These are phyloP conservation scores for Napeogenes sylphis DNA, from an alignment of 2,888 invertebrate species.

Conservation along the genomic window DNA sequence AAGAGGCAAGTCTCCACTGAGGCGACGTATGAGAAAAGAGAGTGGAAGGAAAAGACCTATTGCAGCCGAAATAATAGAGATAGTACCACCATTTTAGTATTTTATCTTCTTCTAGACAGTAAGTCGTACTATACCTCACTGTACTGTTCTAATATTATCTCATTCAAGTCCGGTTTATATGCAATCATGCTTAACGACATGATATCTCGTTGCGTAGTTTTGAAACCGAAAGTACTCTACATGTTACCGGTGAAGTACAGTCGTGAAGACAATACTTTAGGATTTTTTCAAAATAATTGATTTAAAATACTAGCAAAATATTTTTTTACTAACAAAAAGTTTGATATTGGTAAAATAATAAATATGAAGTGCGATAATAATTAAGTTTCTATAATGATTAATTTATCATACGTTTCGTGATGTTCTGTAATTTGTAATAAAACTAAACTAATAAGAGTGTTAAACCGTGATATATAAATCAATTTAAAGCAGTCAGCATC, in stretches of 20 bases:
- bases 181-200: constrained; percentile 42
- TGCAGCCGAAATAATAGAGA: too few species aligned
- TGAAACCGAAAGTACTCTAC: constrained; percentile 67
- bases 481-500: constrained; percentile 30
- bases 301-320: neutral
- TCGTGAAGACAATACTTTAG: constrained; percentile 10
- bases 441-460: too few species aligned
- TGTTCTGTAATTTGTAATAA: too few species aligned
- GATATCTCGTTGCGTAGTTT: constrained; percentile 45
- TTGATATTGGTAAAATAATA: neutral
- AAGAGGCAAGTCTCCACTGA: too few species aligned
- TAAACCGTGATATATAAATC: neutral
- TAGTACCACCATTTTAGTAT: too few species aligned
- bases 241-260: constrained; percentile 38
- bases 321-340: neutral
- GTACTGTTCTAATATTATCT: constrained; percentile 3
- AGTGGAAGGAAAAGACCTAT: too few species aligned
- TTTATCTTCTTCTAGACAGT: too few species aligned
- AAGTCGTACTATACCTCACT: too few species aligned
- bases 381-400: too few species aligned
- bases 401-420: too few species aligned
- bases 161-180: constrained; percentile 1
- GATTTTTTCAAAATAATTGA: neutral
- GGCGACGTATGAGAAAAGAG: too few species aligned
- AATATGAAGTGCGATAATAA: too few species aligned